Evolutionary conservation across 64 coral and sea anemone species (phyloP), one percentile per base, ranked within the genome.

Genomic region (Trachythela sp.): DNA sequence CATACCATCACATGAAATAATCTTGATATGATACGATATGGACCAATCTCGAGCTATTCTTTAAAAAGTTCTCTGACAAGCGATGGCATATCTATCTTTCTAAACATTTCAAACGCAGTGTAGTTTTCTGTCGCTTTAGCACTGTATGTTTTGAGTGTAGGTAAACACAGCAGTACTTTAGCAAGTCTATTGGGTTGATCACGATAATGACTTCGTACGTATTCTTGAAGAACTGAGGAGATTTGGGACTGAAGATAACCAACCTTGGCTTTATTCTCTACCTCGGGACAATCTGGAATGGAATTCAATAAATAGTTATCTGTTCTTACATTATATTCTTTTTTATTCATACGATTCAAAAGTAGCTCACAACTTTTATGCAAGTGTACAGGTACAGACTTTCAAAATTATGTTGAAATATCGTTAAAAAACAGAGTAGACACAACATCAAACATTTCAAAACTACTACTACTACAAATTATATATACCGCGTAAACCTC

Each of bases 81-180:
- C 11, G 96, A 93, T 13, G 96, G 96, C 91, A 99, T 93, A 54
- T 99, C 93, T 39, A 99, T 83, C 51, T 95, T 99, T 11, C 96
- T 93, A 75, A 99, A 99, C 80, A 91, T 94, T 85, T 99, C 96
- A 48, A 99, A 75, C 2, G 96, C 90, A 32, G 92, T 88, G 33
- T 99, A 99, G 50, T 85, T 99, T 87, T 99, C 96, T 83, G 94
- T 36, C 2, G 96, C 96, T 50, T 99, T 99, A 87, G 92, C 96
- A 54, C 93, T 89, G 84, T 95, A 94, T 26, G 92, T 39, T 29
- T 91, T 91, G 0, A 99, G 87, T 11, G 96, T 94, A 13, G 93
- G 84, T 36, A 99, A 89, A 37, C 96, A 99, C 27, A 99, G 91
- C 0, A 99, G 70, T 9, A 99, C 91, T 83, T 99, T 99, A 22